phyloP scores from a whole-genome alignment of 2,797 vertebrate genomes.

The Jordanella pulchra region DNA sequence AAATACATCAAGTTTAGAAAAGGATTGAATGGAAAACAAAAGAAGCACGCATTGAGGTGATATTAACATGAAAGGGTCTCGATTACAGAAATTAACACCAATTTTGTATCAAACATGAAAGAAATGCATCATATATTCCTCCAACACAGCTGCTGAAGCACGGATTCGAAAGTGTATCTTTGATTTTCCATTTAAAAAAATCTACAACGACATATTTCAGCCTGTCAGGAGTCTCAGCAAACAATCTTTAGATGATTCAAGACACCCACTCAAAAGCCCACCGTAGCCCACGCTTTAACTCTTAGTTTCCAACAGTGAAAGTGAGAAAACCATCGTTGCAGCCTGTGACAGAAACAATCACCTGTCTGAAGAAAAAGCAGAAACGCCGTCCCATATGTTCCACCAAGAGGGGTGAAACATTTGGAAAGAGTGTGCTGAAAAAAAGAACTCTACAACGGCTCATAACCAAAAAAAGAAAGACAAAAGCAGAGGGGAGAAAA shows the following conservation, averaged over 20 bases:
- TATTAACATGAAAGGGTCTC: slow-evolving; percentile 7
- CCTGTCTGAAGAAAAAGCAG: slow-evolving; percentile 34
- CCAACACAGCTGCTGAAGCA: too few relatives aligned
- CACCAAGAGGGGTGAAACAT: slow-evolving; percentile 27
- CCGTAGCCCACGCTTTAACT: slow-evolving; percentile 21
- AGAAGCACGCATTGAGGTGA: neutral
- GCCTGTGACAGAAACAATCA: neutral
- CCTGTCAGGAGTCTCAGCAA: slow-evolving; percentile 4
- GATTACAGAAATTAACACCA: neutral
- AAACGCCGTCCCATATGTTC: slow-evolving; percentile 7
- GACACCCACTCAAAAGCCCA: slow-evolving; percentile 21
- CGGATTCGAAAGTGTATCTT: neutral
- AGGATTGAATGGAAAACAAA: neutral
- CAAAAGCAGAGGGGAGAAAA: slow-evolving; percentile 34
- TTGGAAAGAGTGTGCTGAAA: slow-evolving; percentile 45
- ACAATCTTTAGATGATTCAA: slow-evolving; percentile 5
- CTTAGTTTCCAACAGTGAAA: slow-evolving; percentile 15
- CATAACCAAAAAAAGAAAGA: slow-evolving; percentile 21
- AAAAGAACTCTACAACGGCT: slow-evolving; percentile 50
- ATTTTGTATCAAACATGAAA: neutral
- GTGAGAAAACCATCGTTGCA: neutral
- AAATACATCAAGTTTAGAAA: neutral
- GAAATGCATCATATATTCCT: too few relatives aligned
- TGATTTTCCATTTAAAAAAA: neutral
- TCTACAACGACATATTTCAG: slow-evolving; percentile 4